Evolutionary conservation across 2,797 vertebrate species (phyloP), one percentile per base, ranked within the genome.

Genomic region (Podarcis siculus): DNA sequence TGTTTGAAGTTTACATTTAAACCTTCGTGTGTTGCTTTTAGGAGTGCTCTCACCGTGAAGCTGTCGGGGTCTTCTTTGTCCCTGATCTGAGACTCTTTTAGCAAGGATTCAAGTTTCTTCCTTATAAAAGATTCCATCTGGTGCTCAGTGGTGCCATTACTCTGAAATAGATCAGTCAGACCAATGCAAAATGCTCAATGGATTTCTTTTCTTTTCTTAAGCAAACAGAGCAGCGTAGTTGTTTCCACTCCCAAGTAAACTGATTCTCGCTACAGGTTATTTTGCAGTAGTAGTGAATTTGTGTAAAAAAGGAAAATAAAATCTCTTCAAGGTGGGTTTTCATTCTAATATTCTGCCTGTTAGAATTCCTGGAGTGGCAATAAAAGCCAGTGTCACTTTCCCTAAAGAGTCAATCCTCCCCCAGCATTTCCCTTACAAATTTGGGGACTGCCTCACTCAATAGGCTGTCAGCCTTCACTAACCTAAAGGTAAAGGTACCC

Each of bases 11-110:
- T 99, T 89, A 97, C 97, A 55, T 97, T 98, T 85, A 99, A 96
- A 76, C 99, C 98, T 94, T 98, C 98, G 0, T 99, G 98, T 0
- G 99, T 99, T 35, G 98, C 99, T 90, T 97, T 98, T 39, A 99
- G 97, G 82, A 99, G 96, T 0, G 99, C 99, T 90, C 97, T 95
- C 94, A 99, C 99, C n/a, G 98, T 99, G 96, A 99, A 99, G 95
- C 98, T 98, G 96, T 99, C 98, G 0, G 97, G 97, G 81, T 99
- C 98, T 95, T 99, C 99, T 93, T 98, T 99, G 96, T 99, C 99
- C 88, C 98, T 97, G 30, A 99, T 99, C 42, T 97, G 98, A 92
- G 99, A 98, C 96, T 99, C 99, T 94, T 98, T 99, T 23, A 99
- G 92, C 86, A 99, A 96, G n/a, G 98, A 99, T 95, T 99, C 99